These are phyloP conservation scores for Erpornis zantholeuca DNA, from an alignment of 2,113 vertebrate species.

Conservation along the genomic window DNA sequence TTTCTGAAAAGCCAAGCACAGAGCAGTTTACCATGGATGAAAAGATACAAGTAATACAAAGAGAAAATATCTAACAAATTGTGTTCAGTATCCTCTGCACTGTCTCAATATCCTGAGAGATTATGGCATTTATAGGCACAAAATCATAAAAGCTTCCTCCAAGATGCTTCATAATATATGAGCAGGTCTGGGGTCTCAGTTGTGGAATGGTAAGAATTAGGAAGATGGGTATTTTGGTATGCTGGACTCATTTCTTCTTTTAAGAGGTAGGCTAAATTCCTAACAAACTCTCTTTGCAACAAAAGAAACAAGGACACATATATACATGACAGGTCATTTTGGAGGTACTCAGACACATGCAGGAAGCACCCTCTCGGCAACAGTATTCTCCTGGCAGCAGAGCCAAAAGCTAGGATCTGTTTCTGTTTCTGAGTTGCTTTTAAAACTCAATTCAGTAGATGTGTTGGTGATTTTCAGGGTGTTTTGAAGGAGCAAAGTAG, in stretches of 20 bases:
- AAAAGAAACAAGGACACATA: not conserved
- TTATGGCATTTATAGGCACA: not conserved
- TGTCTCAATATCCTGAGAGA: not conserved
- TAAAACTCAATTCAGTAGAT: not conserved
- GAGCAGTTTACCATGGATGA: not conserved
- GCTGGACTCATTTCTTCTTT: not conserved
- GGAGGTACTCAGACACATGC: not conserved
- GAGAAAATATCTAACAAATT: not conserved
- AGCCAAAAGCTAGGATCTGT: not conserved
- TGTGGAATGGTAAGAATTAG: conserved; percentile 12
- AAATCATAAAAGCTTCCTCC: conserved; percentile 4
- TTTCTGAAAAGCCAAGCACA: not conserved
- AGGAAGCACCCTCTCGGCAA: not conserved
- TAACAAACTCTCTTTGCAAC: not conserved
- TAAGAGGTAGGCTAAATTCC: not conserved
- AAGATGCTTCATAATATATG: conserved; percentile 28
- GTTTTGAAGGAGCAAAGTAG: conserved; percentile 1
- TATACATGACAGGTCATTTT: not conserved
- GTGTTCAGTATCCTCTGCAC: not conserved
- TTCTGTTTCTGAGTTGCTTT: not conserved
- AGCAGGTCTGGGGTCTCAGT: conserved; percentile 22
- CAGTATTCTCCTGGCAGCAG: not conserved
- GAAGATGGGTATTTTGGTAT: not conserved
- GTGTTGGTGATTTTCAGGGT: not conserved
- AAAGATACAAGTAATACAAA: not conserved